Evolutionary conservation across 1,140 invertebrate genomes (phyloP), one percentile per base, ranked within the genome.

Genomic region (Conus betulinus): DNA sequence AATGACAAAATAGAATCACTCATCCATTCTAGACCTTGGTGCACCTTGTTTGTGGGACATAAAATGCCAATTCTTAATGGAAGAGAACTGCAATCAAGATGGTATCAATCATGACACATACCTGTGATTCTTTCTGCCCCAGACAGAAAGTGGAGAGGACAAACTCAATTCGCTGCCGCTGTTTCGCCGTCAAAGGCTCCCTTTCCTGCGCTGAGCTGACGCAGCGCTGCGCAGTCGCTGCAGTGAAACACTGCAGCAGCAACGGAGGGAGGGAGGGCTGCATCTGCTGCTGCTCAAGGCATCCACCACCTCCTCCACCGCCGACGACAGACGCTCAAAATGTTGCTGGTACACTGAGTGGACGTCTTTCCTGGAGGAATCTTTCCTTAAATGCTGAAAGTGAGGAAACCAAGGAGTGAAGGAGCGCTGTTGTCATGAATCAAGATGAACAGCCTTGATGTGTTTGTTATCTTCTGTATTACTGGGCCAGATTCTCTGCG

Each of bases 311-410:
- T 55, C 53, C 39, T 74, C 74, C 10, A 87, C 52, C 52, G 52
- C 85, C 39, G 60, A 10, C 27, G 85, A 78, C 7, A 87, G 67
- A 1, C n/a, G 13, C 8, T 13, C 23, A 52, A 78, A 87, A 57
- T 57, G n/a, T 53, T 8, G 53, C 17, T 71, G 85, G 10, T 13
- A 55, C n/a, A 53, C n/a, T 15, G 71, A 20, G 71, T 25, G 67
- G 11, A 79, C 85, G 74, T 87, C 85, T 27, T 87, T 17, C 23
- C 63, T n/a, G 51, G 39, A 74, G 63, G 53, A 76, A 52, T 76
- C 63, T 23, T 76, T 87, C 53, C 79, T 87, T 25, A 87, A 7
- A 57, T 87, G 52, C 85, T 87, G 85, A 74, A 10, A 85, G 25
- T 25, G 0, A 67, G 27, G 67, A 20, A 6, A 17, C 13, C 7